Conservation (phyloP, 2,113 vertebrate genomes). For the Perca schrenkii region DNA sequence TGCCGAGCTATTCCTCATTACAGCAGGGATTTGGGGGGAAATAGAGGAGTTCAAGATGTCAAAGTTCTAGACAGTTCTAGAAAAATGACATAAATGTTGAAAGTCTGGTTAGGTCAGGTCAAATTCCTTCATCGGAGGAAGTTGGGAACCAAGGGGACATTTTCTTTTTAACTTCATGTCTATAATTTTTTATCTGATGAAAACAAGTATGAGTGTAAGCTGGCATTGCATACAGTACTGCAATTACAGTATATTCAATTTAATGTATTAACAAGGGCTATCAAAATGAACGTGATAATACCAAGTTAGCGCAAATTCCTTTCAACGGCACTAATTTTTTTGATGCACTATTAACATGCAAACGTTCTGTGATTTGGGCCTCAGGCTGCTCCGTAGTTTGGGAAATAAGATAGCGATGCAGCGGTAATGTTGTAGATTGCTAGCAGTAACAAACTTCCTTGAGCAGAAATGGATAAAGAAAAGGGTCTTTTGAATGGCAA, state of each 20-base stretch:
- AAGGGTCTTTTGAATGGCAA: too few relatives aligned
- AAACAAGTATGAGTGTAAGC: conserved; percentile 12
- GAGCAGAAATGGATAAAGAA: too few relatives aligned
- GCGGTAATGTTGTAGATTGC: too few relatives aligned
- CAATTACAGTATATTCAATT: not conserved
- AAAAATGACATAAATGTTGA: conserved; percentile 79
- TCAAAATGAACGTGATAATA: too few relatives aligned
- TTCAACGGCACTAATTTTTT: too few relatives aligned
- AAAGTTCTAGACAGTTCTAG: conserved; percentile 75
- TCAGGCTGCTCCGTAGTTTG: too few relatives aligned
- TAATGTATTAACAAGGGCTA: not conserved
- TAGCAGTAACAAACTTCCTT: too few relatives aligned
- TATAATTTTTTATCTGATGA: conserved; percentile 28
- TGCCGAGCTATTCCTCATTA: conserved; percentile 84
- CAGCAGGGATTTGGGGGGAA: conserved; percentile 83
- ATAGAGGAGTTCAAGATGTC: conserved; percentile 81
- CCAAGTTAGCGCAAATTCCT: too few relatives aligned
- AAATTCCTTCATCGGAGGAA: conserved; percentile 79
- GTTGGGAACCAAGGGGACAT: conserved; percentile 33
- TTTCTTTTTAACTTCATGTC: conserved; percentile 42
- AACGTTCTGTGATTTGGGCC: too few relatives aligned
- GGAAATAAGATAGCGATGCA: too few relatives aligned
- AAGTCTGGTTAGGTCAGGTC: conserved; percentile 73
- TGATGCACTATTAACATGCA: too few relatives aligned
- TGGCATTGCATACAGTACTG: not conserved